phyloP scores from a whole-genome alignment of 2,797 vertebrate species.

The Tauraco hartlaubi region DNA sequence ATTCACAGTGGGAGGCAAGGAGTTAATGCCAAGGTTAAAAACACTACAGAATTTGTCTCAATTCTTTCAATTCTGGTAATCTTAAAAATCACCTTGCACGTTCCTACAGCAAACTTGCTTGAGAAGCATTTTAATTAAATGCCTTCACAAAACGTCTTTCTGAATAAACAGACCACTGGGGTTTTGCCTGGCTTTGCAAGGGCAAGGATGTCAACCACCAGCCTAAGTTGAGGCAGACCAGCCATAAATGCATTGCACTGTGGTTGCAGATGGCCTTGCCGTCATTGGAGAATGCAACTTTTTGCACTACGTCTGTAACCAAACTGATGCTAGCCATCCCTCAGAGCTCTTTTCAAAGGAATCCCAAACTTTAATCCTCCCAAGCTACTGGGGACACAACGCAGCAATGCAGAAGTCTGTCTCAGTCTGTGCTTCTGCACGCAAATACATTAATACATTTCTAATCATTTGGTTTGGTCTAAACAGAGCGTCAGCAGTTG shows the following conservation, averaged over 20 bases:
- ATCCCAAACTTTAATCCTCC: not conserved
- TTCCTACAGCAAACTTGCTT: not conserved
- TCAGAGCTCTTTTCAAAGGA: not conserved
- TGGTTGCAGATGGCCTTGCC: not conserved
- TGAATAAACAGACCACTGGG: not conserved
- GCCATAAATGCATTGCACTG: rapidly evolving
- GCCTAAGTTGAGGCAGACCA: not conserved
- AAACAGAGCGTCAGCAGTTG: not conserved
- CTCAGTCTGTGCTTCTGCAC: not conserved
- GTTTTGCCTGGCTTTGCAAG: not conserved
- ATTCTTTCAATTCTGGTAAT: not conserved
- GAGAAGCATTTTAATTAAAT: not conserved
- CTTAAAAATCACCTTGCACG: not conserved
- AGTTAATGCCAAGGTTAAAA: not conserved
- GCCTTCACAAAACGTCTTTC: not conserved
- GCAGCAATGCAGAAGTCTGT: rapidly evolving
- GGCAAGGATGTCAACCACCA: not conserved
- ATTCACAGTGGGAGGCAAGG: not conserved
- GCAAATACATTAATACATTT: not conserved
- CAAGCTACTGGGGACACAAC: not conserved
- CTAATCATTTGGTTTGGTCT: not conserved
- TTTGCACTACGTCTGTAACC: not conserved
- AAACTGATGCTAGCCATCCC: not conserved
- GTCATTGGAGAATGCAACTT: not conserved
- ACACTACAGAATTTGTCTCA: not conserved